A percentile compares a stretch with the other conserved stretches of the same genome.
These are phyloP conservation scores for Cinclus cinclus DNA, from an alignment of 2,113 vertebrate species.

Conservation along the genomic window DNA sequence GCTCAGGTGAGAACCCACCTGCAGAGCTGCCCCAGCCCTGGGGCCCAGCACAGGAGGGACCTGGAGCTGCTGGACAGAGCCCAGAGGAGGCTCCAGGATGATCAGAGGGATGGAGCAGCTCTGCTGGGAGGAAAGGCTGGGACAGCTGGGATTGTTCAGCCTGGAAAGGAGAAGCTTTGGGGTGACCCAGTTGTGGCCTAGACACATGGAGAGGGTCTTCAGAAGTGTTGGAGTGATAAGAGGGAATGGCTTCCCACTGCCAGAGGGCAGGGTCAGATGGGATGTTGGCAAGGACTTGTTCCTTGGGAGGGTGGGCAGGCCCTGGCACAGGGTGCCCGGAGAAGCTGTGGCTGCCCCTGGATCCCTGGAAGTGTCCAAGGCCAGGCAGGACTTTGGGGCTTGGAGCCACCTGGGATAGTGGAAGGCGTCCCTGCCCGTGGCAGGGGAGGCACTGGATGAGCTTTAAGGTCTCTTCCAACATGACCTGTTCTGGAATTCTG, in stretches of 20 bases:
- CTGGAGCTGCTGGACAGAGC: background rate
- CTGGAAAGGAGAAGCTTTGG: background rate
- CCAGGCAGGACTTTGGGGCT: background rate
- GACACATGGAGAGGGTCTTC: fast-evolving
- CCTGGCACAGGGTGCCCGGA: background rate
- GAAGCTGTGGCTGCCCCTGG: background rate
- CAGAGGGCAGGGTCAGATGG: background rate
- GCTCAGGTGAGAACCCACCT: background rate
- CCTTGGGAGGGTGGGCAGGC: background rate
- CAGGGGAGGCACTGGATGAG: fast-evolving
- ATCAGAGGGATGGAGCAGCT: background rate
- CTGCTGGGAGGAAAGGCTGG: background rate
- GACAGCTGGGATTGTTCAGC: background rate
- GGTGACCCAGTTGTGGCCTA: too few species aligned
- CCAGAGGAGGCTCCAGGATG: background rate
- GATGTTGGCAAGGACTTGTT: background rate
- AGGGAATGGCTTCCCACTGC: background rate
- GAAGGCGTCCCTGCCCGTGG: background rate
- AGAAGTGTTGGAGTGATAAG: background rate
- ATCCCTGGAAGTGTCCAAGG: background rate
- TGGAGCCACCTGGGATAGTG: background rate
- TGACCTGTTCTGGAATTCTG: fast-evolving
- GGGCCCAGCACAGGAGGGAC: background rate
- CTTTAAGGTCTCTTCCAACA: background rate
- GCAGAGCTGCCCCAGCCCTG: background rate